A percentile compares a stretch with the other conserved stretches of the same genome.
Evolutionary conservation across 2,797 vertebrate species (phyloP).

Genomic region (Melanotaenia maccullochi): DNA sequence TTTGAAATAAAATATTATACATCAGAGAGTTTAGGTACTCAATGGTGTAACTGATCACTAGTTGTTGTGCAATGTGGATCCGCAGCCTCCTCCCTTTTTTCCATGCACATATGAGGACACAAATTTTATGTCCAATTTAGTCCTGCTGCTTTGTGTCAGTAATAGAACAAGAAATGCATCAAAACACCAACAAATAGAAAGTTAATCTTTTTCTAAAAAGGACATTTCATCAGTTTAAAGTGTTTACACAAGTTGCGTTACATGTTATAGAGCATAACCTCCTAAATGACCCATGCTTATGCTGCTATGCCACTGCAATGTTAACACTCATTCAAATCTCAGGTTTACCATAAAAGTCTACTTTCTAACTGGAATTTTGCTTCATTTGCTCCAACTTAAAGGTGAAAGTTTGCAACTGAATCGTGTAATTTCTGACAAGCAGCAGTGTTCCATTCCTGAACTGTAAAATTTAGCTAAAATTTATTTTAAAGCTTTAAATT

Average conservation of each 20-base stretch:
- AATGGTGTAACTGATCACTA: constrained; percentile 6
- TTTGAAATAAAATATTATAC: constrained; percentile 1
- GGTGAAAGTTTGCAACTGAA: not conserved
- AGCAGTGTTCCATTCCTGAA: not conserved
- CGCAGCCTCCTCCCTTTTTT: not conserved
- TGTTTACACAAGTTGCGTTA: not conserved
- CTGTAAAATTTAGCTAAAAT: not conserved
- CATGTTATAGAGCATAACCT: not conserved
- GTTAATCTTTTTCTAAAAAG: not conserved
- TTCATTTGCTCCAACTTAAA: not conserved
- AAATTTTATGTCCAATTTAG: not conserved
- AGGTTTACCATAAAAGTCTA: not conserved
- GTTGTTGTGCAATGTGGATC: not conserved
- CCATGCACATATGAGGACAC: not conserved
- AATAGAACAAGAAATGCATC: not conserved
- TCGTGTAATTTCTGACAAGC: not conserved
- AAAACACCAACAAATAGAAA: not conserved
- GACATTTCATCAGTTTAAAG: not conserved
- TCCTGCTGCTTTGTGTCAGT: not conserved
- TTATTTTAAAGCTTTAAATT: not conserved
- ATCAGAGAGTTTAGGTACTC: not conserved
- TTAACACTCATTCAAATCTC: not conserved
- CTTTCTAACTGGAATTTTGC: not conserved
- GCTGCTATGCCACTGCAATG: not conserved
- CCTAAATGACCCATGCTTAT: not conserved